Conservation (phyloP, 2,797 vertebrate genomes). For the Malacoctenus gilli region DNA sequence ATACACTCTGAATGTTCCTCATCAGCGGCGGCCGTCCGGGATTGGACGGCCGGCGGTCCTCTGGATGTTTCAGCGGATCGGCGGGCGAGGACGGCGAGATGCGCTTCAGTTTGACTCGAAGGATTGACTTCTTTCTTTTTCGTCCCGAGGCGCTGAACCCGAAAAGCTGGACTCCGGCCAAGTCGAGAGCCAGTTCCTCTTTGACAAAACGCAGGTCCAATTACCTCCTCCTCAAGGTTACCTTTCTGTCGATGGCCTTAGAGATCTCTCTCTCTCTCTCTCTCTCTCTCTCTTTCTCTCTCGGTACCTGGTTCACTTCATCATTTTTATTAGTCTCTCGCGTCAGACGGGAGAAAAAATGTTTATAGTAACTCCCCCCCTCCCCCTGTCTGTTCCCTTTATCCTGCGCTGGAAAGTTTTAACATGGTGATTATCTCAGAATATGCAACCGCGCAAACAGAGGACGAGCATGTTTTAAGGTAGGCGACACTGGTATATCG, state of each 20-base stretch:
- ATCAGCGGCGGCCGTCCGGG: slow-evolving; percentile 20
- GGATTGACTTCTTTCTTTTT: slow-evolving; percentile 35
- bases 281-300: too few species aligned
- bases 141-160: slow-evolving; percentile 46
- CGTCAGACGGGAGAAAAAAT: slow-evolving; percentile 36
- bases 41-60: slow-evolving; percentile 15
- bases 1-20: slow-evolving; percentile 68
- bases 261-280: too few species aligned
- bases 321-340: slow-evolving; percentile 48
- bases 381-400: slow-evolving; percentile 34
- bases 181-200: slow-evolving; percentile 46
- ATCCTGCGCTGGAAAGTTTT: slow-evolving; percentile 50
- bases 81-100: slow-evolving; percentile 35
- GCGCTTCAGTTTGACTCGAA: slow-evolving; percentile 38
- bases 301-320: slow-evolving; percentile 46
- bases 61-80: slow-evolving; percentile 12
- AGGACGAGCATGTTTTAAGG: slow-evolving; percentile 66
- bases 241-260: slow-evolving; percentile 66
- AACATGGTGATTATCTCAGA: slow-evolving; percentile 63
- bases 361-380: slow-evolving; percentile 52
- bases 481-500: slow-evolving; percentile 82
- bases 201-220: slow-evolving; percentile 44
- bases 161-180: slow-evolving; percentile 52
- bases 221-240: slow-evolving; percentile 62
- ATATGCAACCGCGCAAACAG: slow-evolving; percentile 73